These are phyloP conservation scores for Toxotes lorentzi DNA, from an alignment of 2,797 vertebrate genomes.

Conservation along the genomic window DNA sequence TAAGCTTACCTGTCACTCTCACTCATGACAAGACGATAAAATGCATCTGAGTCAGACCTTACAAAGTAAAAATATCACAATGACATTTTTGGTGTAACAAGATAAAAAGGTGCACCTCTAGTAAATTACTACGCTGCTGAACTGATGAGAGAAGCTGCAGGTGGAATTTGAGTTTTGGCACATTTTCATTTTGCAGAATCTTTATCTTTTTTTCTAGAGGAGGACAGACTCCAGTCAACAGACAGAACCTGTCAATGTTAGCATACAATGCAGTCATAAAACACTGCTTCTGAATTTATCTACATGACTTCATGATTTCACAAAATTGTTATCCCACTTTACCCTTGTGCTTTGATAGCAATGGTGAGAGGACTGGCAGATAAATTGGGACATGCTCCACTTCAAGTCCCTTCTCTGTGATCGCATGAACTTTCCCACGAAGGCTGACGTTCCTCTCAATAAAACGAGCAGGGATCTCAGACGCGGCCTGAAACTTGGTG, in stretches of 20 bases:
- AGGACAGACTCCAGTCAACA: background rate
- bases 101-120: constrained; percentile 16
- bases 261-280: background rate
- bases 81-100: constrained; percentile 42
- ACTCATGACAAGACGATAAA: constrained; percentile 43
- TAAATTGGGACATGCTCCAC: constrained; percentile 93
- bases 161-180: background rate
- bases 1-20: constrained; percentile 59
- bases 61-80: constrained; percentile 41
- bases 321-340: constrained; percentile 65
- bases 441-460: constrained; percentile 91
- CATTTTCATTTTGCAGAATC: background rate
- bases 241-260: background rate
- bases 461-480: constrained; percentile 90
- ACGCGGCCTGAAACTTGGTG: constrained; percentile 88
- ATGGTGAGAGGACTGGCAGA: constrained; percentile 87
- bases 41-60: constrained; percentile 17
- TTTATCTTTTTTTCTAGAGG: background rate
- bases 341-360: constrained; percentile 87
- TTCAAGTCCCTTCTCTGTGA: constrained; percentile 89
- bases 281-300: background rate
- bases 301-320: constrained; percentile 17
- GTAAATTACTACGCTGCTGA: background rate
- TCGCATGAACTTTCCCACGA: constrained; percentile 85
- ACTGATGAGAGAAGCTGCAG: background rate